Evolutionary conservation across 2,113 vertebrate genomes (phyloP), one percentile per base, ranked within the genome.

Genomic region (Eulemur macaco): DNA sequence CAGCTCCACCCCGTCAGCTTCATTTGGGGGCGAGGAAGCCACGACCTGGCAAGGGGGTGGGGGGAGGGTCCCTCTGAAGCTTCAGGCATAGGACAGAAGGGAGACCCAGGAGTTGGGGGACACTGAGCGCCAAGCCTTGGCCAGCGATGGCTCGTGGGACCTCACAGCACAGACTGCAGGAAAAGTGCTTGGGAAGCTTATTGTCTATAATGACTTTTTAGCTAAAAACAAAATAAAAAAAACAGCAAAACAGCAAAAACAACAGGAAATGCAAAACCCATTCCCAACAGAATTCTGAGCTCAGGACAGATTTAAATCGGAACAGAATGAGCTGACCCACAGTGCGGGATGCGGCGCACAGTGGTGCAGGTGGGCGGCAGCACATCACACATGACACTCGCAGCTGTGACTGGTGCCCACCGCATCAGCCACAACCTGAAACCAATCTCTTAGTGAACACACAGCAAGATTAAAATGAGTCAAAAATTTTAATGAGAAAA

Each of bases 101-200:
- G 69, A 37, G 68, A 58, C 56, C 56, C 27, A 76, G 50, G 34
- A 77, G 76, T 31, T 2, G 14, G 69, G 50, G 45, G 71, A 50
- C 4, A 31, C 17, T 9, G 8, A 39, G n/a, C 4, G 1, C 18
- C 8, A 4, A 80, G 63, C 58, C 54, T 3, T 27, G 69, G 37
- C 39, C 39, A 42, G 39, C 37, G 42, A 25, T 18, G 13, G 54
- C 31, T 18, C 10, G 34, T 34, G 82, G 85, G 50, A 69, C 31
- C 89, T 74, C 34, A 34, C 10, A 52, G 82, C 84, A 78, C 85
- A 83, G 74, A 74, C 3, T 7, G 63, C 77, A 64, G 58, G 50
- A 73, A 96, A 96, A 98, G 98, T 69, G 77, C 96, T 96, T 96
- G 97, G 97, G 96, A 98, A 96, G 76, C 98, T 97, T 98, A 98